Percentiles rank a stretch among this genome's conserved stretches.
Evolutionary conservation across 2,113 vertebrate genomes (phyloP).

Genomic region (Ochotona princeps): DNA sequence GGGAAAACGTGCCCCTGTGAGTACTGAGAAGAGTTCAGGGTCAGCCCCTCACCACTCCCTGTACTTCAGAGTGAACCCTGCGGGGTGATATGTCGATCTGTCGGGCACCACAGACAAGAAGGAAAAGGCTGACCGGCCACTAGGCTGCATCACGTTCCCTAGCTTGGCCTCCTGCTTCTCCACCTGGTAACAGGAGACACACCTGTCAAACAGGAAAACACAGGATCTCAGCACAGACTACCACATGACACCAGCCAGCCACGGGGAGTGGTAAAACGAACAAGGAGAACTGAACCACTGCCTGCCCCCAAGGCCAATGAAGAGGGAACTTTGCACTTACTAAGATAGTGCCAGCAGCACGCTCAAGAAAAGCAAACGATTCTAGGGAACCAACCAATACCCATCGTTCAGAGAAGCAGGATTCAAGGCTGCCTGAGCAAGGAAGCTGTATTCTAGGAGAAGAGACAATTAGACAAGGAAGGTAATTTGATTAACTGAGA

Average conservation of each 20-base stretch:
- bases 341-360: not conserved
- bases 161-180: not conserved
- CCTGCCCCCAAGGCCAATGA: not conserved
- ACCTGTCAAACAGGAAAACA: constrained; percentile 37
- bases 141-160: not conserved
- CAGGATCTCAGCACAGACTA: not conserved
- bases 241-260: not conserved
- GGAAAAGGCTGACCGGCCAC: not conserved
- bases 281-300: not conserved
- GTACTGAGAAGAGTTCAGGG: not conserved
- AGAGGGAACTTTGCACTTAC: not conserved
- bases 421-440: not conserved
- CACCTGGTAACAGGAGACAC: not conserved
- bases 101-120: not conserved
- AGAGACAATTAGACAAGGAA: not conserved
- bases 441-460: not conserved
- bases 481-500: not conserved
- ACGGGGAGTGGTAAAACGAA: too few relatives aligned
- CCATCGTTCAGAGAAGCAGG: not conserved
- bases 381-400: not conserved
- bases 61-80: not conserved
- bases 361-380: not conserved
- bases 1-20: not conserved
- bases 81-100: not conserved
- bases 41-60: not conserved